These are phyloP conservation scores for Cassiopea andromeda DNA, from an alignment of 30 jellyfish, hydroid and myxozoan genomes.

Conservation along the genomic window DNA sequence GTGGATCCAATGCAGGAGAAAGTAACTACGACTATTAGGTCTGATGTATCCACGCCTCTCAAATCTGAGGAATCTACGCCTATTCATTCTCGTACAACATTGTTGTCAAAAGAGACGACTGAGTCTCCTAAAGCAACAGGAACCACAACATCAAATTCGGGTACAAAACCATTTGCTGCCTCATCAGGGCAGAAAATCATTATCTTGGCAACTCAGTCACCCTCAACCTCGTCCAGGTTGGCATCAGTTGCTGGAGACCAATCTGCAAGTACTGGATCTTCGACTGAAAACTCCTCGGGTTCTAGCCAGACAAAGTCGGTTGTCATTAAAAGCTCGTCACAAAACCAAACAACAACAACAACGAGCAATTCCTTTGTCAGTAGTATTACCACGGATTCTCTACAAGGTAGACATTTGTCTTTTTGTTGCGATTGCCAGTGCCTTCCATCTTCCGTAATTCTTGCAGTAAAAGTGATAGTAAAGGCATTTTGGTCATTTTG, in stretches of 20 bases:
- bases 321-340: constrained; percentile 52
- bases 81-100: background rate
- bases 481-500: no score
- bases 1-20: background rate
- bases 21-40: background rate
- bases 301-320: constrained; percentile 46
- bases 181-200: constrained; percentile 73
- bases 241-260: constrained; percentile 8
- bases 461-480: no score
- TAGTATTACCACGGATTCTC: constrained; percentile 82
- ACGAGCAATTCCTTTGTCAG: constrained; percentile 86
- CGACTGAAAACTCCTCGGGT: constrained; percentile 25
- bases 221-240: constrained; percentile 16
- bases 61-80: background rate
- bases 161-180: constrained; percentile 5
- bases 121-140: constrained; percentile 15
- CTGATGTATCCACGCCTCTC: no score
- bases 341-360: constrained; percentile 37
- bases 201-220: constrained; percentile 80
- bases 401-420: constrained; percentile 71
- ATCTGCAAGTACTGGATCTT: constrained; percentile 16
- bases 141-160: background rate
- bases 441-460: background rate
- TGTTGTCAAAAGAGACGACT: background rate
- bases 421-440: background rate